Evolutionary conservation across 1,140 invertebrate species (phyloP).

Genomic region (Hyles euphorbiae): DNA sequence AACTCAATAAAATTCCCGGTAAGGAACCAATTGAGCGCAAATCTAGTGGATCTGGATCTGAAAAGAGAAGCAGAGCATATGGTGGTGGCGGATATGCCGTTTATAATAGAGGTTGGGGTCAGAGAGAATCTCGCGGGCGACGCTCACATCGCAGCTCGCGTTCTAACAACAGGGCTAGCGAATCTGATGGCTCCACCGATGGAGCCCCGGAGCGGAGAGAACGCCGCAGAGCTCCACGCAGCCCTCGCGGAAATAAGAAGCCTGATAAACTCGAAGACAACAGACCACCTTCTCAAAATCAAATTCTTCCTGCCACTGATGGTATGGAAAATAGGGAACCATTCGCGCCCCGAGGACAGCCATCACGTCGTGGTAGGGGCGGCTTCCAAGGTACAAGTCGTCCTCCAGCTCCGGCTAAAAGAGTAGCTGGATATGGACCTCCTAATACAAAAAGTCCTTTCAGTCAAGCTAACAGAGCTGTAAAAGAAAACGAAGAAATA

Average conservation of each 20-base stretch:
- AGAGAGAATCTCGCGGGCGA: conserved; percentile 58
- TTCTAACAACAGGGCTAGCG: conserved; percentile 68
- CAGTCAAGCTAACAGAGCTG: conserved; percentile 76
- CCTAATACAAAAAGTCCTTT: conserved; percentile 87
- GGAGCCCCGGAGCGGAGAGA: conserved; percentile 62
- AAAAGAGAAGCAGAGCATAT: conserved; percentile 68
- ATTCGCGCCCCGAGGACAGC: conserved; percentile 89
- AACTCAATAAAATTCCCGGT: conserved; percentile 46
- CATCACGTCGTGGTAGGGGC: conserved; percentile 85
- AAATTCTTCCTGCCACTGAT: conserved; percentile 29
- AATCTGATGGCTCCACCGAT: conserved; percentile 65
- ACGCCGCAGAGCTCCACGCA: conserved; percentile 53
- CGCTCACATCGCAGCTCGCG: conserved; percentile 62
- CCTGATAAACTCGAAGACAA: conserved; percentile 53
- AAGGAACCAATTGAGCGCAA: conserved; percentile 71
- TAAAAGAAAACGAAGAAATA: conserved; percentile 58
- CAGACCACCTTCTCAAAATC: conserved; percentile 31
- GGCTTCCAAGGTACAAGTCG: conserved; percentile 77
- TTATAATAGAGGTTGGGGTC: conserved; percentile 63
- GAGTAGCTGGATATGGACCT: conserved; percentile 84
- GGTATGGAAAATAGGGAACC: conserved; percentile 68
- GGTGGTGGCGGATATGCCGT: conserved; percentile 61
- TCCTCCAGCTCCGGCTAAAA: conserved; percentile 72
- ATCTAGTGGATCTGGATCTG: conserved; percentile 71
- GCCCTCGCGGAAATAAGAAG: conserved; percentile 57